phyloP scores from a whole-genome alignment of 2,888 invertebrate species.

The Drosophila falleni region DNA sequence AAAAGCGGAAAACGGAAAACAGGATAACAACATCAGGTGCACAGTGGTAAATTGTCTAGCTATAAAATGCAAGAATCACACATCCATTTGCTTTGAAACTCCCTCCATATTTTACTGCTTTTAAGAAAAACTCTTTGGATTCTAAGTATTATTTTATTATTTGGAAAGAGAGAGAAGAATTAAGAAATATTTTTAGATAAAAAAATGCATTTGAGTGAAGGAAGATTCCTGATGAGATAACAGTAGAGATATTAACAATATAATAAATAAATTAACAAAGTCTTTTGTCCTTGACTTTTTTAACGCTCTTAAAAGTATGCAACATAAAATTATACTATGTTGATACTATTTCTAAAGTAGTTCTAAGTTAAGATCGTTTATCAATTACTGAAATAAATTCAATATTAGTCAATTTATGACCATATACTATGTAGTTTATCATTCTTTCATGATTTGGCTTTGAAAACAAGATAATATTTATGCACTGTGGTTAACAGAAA shows the following conservation, averaged over 20 bases:
- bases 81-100: not conserved
- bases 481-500: conserved; percentile 12
- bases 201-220: not conserved
- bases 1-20: conserved; percentile 19
- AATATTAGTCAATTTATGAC: not conserved
- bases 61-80: conserved; percentile 13
- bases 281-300: not conserved
- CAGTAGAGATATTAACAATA: too few species aligned
- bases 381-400: not conserved
- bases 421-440: not conserved
- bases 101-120: too few species aligned
- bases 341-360: too few species aligned
- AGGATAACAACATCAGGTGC: conserved; percentile 48
- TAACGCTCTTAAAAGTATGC: not conserved
- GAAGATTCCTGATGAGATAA: too few species aligned
- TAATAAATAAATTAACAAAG: too few species aligned
- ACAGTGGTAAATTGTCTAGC: conserved; percentile 42
- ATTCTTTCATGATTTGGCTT: not conserved
- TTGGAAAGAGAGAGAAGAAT: not conserved
- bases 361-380: not conserved
- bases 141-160: not conserved
- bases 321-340: not conserved
- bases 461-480: not conserved
- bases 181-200: not conserved
- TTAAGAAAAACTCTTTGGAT: not conserved